Conservation (phyloP, 1,140 invertebrate species). For the Cherax destructor region DNA sequence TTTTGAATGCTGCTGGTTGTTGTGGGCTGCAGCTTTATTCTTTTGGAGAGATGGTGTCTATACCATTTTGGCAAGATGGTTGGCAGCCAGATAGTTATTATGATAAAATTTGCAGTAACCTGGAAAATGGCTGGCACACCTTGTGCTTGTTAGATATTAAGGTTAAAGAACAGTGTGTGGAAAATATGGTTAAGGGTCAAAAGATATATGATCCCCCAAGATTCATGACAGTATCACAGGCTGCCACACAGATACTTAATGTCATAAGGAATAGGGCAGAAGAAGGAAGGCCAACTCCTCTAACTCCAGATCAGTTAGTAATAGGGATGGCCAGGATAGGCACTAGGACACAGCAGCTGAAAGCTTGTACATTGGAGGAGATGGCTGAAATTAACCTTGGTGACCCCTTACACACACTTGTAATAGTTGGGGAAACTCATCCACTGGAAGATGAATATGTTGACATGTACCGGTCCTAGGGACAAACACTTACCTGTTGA, state of each 20-base stretch:
- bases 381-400: constrained; percentile 88
- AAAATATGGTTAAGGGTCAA: constrained; percentile 92
- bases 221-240: constrained; percentile 94
- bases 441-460: constrained; percentile 94
- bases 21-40: constrained; percentile 95
- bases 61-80: constrained; percentile 96
- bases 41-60: constrained; percentile 98
- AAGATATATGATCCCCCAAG: constrained; percentile 95
- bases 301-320: constrained; percentile 80
- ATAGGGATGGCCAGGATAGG: constrained; percentile 95
- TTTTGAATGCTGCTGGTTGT: constrained; percentile 97
- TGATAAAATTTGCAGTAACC: constrained; percentile 93
- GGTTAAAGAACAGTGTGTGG: constrained; percentile 97
- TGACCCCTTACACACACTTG: constrained; percentile 92
- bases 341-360: constrained; percentile 87
- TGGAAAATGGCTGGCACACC: constrained; percentile 91
- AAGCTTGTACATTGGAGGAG: constrained; percentile 82
- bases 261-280: constrained; percentile 80
- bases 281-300: constrained; percentile 73
- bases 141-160: constrained; percentile 95
- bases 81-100: constrained; percentile 98
- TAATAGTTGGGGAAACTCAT: constrained; percentile 90
- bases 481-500: background rate
- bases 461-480: constrained; percentile 71
- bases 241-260: constrained; percentile 87